These are phyloP conservation scores for Platycheirus albimanus DNA, from an alignment of 2,888 invertebrate species.

Conservation along the genomic window DNA sequence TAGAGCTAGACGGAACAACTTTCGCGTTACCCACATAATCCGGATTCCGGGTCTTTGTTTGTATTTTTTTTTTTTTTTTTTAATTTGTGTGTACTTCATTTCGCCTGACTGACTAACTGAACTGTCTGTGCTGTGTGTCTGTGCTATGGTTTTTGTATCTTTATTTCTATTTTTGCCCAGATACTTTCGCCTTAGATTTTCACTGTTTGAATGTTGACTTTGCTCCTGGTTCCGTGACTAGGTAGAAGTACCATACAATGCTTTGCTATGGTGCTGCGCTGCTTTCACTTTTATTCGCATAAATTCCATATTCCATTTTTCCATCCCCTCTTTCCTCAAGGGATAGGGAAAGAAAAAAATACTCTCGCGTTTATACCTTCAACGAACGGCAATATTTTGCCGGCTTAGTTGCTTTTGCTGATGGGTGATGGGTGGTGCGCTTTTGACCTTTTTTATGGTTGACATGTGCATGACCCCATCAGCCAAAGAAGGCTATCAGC, in stretches of 20 bases:
- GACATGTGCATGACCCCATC: conserved; percentile 73
- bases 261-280: not conserved
- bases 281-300: conserved; percentile 67
- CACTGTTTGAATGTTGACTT: conserved; percentile 70
- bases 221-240: conserved; percentile 60
- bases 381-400: conserved; percentile 16
- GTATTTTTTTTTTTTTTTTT: conserved; percentile 50
- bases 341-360: too few species aligned
- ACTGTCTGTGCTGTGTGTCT: conserved; percentile 37
- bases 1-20: conserved; percentile 65
- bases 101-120: conserved; percentile 61
- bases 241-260: conserved; percentile 4
- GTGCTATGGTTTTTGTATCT: conserved; percentile 47
- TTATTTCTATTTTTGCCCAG: conserved; percentile 5
- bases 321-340: too few species aligned
- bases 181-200: conserved; percentile 65
- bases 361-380: not conserved
- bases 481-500: conserved; percentile 55
- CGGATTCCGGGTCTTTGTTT: conserved; percentile 69
- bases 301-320: conserved; percentile 42
- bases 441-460: conserved; percentile 71
- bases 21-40: conserved; percentile 72
- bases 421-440: conserved; percentile 39
- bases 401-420: conserved; percentile 47
- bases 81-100: conserved; percentile 47